Percentiles rank a stretch among this genome's conserved stretches.
phyloP scores from a whole-genome alignment of 2,888 invertebrate genomes.

The Chironomus tentans region DNA sequence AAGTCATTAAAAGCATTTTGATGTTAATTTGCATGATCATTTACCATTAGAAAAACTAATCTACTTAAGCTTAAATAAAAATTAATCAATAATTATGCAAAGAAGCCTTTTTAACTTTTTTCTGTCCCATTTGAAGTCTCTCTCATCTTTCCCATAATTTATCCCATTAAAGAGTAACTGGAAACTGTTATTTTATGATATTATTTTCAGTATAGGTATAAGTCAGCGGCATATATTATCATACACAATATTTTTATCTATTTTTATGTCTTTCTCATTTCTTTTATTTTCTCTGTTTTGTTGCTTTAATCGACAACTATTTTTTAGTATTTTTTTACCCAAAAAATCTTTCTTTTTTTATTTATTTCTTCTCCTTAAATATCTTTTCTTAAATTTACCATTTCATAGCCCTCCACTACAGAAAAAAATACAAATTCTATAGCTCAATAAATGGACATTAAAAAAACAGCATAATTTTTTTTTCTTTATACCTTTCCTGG shows the following conservation, averaged over 20 bases:
- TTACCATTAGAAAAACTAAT: too few species aligned
- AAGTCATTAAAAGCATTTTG: too few species aligned
- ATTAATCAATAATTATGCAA: too few species aligned
- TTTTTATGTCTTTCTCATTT: conserved; percentile 7
- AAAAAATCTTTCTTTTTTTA: background rate
- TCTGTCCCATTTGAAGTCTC: background rate
- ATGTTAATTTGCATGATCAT: too few species aligned
- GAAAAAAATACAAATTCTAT: background rate
- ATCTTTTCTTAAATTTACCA: conserved; percentile 8
- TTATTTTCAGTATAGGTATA: conserved; percentile 3
- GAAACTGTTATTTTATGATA: conserved; percentile 13
- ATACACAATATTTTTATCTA: conserved; percentile 24
- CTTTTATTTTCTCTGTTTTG: background rate
- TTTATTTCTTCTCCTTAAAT: background rate
- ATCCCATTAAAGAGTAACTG: background rate
- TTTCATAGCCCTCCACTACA: background rate
- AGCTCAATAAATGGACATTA: conserved; percentile 21
- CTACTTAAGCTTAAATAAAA: too few species aligned
- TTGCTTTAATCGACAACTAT: conserved; percentile 21
- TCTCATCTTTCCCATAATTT: background rate
- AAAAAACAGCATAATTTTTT: conserved; percentile 23
- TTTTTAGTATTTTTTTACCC: background rate
- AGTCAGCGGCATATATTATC: conserved; percentile 11
- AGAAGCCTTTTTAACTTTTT: too few species aligned
- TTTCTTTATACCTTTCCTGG: conserved; percentile 18